Evolutionary conservation across 1,140 invertebrate genomes (phyloP), one percentile per base, ranked within the genome.

Genomic region (Aculops lycopersici): DNA sequence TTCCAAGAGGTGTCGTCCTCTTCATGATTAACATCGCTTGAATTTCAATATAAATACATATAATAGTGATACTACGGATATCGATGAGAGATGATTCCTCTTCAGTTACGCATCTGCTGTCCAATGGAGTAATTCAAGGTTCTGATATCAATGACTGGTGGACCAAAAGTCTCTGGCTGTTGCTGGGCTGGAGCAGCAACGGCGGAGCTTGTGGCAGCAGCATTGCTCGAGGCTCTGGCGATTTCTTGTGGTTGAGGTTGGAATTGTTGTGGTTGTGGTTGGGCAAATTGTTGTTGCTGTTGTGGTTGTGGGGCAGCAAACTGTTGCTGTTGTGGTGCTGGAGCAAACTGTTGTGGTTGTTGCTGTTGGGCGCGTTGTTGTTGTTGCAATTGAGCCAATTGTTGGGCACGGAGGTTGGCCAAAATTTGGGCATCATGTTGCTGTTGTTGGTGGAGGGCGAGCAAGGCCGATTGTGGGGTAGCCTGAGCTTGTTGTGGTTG

Each of bases 71-170:
- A n/a, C n/a, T n/a, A n/a, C n/a, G n/a, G n/a, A n/a, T n/a, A n/a
- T n/a, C n/a, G n/a, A n/a, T n/a, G n/a, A n/a, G n/a, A n/a, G n/a
- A n/a, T n/a, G n/a, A n/a, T n/a, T n/a, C n/a, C n/a, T n/a, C n/a
- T n/a, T n/a, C n/a, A n/a, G n/a, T n/a, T n/a, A n/a, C n/a, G n/a
- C n/a, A n/a, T 31, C n/a, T 31, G 24, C 24, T 31, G 24, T 8
- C 41, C 41, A 36, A 41, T 41, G 20, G 16, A 36, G 17, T 41
- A 41, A n/a, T 36, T 35, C 12, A 41, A 36, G 14, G 35, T 24
- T 17, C 37, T 35, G 8, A 41, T 17, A 36, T 41, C 35, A 35
- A 41, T 41, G 2, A 41, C 41, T 36, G 41, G 41, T n/a, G 41
- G 41, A 12, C 41, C 41, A 39, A 3, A 41, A 13, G 35, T 37